A percentile compares a stretch with the other conserved stretches of the same genome.
Evolutionary conservation across 2,888 invertebrate genomes (phyloP).

Genomic region (Ischnus inquisitorius): DNA sequence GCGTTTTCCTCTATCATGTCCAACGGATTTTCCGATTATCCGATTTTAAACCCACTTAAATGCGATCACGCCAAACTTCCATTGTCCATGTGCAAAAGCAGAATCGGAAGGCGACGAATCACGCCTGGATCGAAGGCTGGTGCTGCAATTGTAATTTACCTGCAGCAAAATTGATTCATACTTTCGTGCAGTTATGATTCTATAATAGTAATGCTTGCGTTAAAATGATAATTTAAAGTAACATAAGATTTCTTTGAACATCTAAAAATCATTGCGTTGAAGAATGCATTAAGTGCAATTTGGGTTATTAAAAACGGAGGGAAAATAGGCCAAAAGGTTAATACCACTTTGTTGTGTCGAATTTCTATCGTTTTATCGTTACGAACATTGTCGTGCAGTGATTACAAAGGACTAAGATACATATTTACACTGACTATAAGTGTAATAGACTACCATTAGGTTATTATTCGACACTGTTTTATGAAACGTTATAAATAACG

Average conservation of each 20-base stretch:
- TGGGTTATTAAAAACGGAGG: too few relatives aligned
- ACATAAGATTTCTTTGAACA: not conserved
- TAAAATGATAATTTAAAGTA: not conserved
- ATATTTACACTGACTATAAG: slow-evolving; percentile 4
- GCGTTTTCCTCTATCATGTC: not conserved
- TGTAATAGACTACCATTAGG: not conserved
- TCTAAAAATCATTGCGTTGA: too few relatives aligned
- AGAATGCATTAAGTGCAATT: not conserved
- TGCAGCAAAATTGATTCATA: slow-evolving; percentile 28
- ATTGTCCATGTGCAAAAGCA: not conserved
- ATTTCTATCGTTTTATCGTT: not conserved
- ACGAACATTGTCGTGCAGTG: not conserved
- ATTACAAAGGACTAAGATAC: not conserved
- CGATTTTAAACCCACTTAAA: slow-evolving; percentile 35
- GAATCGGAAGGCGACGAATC: slow-evolving; percentile 15
- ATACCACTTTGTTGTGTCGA: too few relatives aligned
- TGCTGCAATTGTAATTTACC: too few relatives aligned
- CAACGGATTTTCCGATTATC: slow-evolving; percentile 40
- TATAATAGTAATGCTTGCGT: slow-evolving; percentile 19
- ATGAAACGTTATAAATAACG: slow-evolving; percentile 70
- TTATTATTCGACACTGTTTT: slow-evolving; percentile 43
- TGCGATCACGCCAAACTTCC: slow-evolving; percentile 20
- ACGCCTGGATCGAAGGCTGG: slow-evolving; percentile 2
- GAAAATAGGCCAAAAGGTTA: too few relatives aligned
- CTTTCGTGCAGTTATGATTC: slow-evolving; percentile 22